Base-by-base conservation (phyloP, 2,888 invertebrate species). In the Cataglyphis albicans region DNA sequence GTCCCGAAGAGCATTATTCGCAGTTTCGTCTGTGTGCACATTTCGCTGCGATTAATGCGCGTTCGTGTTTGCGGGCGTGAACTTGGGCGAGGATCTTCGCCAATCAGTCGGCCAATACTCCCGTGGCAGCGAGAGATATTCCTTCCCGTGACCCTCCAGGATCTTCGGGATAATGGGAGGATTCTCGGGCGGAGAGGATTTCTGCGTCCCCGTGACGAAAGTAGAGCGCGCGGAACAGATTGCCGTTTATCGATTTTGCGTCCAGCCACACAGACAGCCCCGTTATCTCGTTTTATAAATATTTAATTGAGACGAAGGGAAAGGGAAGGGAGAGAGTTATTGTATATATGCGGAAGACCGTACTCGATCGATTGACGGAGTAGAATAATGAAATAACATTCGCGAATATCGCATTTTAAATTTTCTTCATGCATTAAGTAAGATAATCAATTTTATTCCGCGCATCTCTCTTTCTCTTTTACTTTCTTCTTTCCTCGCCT, bases 51-150 rank as follows among this genome's bases (percentile, higher is more conserved):
- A 68, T 83, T 85, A 76, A 81, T 81, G 72, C 86, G 81, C 74
- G 83, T 91, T 91, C 90, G 89, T 87, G 86, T 81, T 86, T 84
- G 84, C 21, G 21, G 88, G 85, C 82, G 86, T 85, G 87, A 90
- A 91, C 88, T 89, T 89, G 86, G 78, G n/a, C 48, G 52, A 29
- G 57, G 81, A 81, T 84, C 88, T 88, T 89, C 87, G 90, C 88
- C 91, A 91, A 92, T 92, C 90, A 88, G 87, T 90, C 83, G 90
- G 87, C 85, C 89, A 87, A 91, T 90, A 90, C 81, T 15, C 29
- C 29, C 25, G 64, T 38, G 5, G 38, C n/a, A 38, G 38, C 21
- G 44, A 67, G 41, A 68, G 78, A 78, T 21, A 78, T 67, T 78
- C 41, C 67, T 44, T 59, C 21, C 57, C 32, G 35, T 35, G 57